phyloP scores from a whole-genome alignment of 2,888 invertebrate genomes.

The Drosophila lutescens region DNA sequence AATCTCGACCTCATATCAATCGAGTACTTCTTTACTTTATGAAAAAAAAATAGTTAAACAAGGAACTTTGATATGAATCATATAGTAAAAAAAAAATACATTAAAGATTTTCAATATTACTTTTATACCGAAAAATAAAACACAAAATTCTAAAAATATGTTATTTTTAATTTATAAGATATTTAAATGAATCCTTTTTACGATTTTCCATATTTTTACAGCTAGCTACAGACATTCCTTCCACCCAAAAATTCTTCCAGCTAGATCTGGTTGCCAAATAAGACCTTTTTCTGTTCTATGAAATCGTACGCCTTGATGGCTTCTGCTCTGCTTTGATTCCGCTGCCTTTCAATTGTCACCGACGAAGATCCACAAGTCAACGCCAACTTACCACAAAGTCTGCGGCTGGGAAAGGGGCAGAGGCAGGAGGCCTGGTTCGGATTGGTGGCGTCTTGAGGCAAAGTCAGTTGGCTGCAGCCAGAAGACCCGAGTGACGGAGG shows the following conservation, averaged over 20 bases:
- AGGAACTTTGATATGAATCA: too few relatives aligned
- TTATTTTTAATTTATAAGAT: too few relatives aligned
- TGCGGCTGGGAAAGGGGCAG: constrained; percentile 22
- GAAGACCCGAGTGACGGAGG: constrained; percentile 10
- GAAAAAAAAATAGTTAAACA: too few relatives aligned
- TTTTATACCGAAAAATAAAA: too few relatives aligned
- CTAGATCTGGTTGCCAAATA: constrained; percentile 34
- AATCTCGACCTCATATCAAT: constrained; percentile 23
- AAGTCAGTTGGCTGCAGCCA: constrained; percentile 9
- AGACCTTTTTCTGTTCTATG: constrained; percentile 44
- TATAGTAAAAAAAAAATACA: too few relatives aligned
- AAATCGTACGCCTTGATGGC: constrained; percentile 53
- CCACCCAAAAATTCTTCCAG: not conserved
- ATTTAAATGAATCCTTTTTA: too few relatives aligned
- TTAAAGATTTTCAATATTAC: too few relatives aligned
- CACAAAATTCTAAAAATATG: too few relatives aligned
- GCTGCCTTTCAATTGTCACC: constrained; percentile 62
- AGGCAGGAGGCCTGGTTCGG: constrained; percentile 34
- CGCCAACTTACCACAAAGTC: constrained; percentile 64
- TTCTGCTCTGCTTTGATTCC: constrained; percentile 38
- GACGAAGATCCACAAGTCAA: constrained; percentile 43
- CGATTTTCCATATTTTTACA: too few relatives aligned
- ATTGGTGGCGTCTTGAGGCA: constrained; percentile 62
- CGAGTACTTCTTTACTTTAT: not conserved
- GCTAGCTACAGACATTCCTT: too few relatives aligned